Evolutionary conservation across 2,888 invertebrate species (phyloP), one percentile per base, ranked within the genome.

Genomic region (Torymus tubicola): DNA sequence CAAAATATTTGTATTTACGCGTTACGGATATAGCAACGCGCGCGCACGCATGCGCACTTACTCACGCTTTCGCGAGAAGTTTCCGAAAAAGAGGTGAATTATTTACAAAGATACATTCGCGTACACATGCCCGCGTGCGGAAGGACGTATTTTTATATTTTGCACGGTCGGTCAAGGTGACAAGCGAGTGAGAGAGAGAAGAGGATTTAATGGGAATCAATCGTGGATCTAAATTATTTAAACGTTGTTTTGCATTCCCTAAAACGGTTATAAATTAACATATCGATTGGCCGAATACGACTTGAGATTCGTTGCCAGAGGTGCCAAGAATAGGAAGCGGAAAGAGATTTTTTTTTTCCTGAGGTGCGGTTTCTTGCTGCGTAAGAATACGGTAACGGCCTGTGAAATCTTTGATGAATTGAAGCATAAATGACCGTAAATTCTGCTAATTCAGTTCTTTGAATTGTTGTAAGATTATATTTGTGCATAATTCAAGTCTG

Each of bases 121-220:
- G 21, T 8, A 1, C 16, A 42, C 31, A 31, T 8, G 53, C n/a
- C 2, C 16, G 42, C 18, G 31, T 31, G 31, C 31, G 31, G 31
- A 31, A 31, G 31, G 31, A 31, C 24, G 50, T 77, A 70, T 77
- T 77, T 77, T 77, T 77, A 64, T 77, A 70, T 77, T 69, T 3
- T 16, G 57, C 53, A 50, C n/a, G 8, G 18, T 57, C 69, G 57
- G 10, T 52, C 55, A 76, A 69, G 61, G 68, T 61, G 61, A 76
- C 42, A 14, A 31, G 8, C 31, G 0, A 12, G 55, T 53, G 63
- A 31, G 31, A 31, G 31, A 31, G 31, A 31, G 31, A 31, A 31
- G 31, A 31, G 31, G 31, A 31, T 31, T 31, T 31, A 31, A 31
- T 31, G 31, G 3, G 31, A 31, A 31, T 31, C 74, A 67, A 74